Evolutionary conservation across 2,888 invertebrate genomes (phyloP), one percentile per base, ranked within the genome.

Genomic region (Eurytoma adleriae): DNA sequence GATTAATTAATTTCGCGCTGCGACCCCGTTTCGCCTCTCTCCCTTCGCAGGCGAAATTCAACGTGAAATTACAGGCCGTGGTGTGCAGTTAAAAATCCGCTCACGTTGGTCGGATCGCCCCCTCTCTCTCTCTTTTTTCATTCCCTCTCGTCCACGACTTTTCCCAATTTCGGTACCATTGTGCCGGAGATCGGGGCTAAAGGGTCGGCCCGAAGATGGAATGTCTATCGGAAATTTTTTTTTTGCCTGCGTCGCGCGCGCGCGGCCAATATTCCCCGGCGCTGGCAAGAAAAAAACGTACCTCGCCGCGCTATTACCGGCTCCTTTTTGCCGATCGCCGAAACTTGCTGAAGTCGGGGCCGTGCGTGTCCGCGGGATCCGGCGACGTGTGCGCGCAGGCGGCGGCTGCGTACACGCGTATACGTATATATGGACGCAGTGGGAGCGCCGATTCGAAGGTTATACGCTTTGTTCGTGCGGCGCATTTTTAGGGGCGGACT

Each of bases 141-240:
- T 68, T 52, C 27, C 59, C 57, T 40, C 5, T 40, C 64, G 54
- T 70, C 54, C 62, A 10, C 40, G 70, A 70, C 69, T 70, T 64
- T 77, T 64, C 70, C 62, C 77, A 77, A 77, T 77, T 77, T 77
- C 77, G 24, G 2, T 40, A 48, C 62, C 52, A 77, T 70, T 77
- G 70, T 62, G 27, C 70, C 56, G 56, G 62, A 71, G 30, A 64
- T 69, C 69, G 54, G 52, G 52, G 61, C 24, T 24, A 54, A 61
- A 68, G 40, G 30, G 56, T n/a, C 62, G 10, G 27, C 1, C 7
- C 20, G 59, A 76, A 68, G 56, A 69, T 61, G 54, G 61, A 68
- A 76, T 61, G 61, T 61, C 71, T 64, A 75, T 75, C 75, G 75
- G 67, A 20, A 66, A 48, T 64, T 18, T 50, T 24, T 50, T 24